Evolutionary conservation across 2,888 invertebrate species (phyloP), one percentile per base, ranked within the genome.

Genomic region (Crepidodera aurea): DNA sequence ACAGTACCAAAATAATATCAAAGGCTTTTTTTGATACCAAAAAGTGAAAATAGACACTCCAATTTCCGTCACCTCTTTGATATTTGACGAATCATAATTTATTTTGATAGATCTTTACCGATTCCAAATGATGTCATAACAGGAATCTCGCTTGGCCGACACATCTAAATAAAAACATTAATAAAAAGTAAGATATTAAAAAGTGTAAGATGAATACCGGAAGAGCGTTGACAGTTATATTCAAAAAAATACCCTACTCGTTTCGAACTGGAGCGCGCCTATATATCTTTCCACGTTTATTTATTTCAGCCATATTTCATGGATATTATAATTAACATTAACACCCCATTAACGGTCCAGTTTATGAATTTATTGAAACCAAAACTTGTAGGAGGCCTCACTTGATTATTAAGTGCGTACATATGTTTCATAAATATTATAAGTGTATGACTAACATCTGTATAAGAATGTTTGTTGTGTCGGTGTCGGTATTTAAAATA

Each of bases 191-290:
- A 53, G 46, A 68, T 69, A 70, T 70, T 69, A 70, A 71, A 71
- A 69, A 65, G 46, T 65, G 66, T 64, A 70, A 69, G 68, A 70
- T 58, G 68, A 66, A 66, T 67, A 69, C 70, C 66, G 70, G 71
- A 72, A 70, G 66, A 62, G 59, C 62, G 61, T 50, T 56, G 68
- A 69, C 68, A 71, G 68, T 63, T 66, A 68, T 65, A 67, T 67
- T 69, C 66, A 62, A 69, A 67, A 69, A 71, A 58, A 64, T 58
- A 56, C 54, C 51, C 67, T 59, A 56, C 64, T 51, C 46, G 54
- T 55, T 61, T 58, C 39, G 48, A 63, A 61, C 51, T 59, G 50
- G 56, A 61, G 57, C 54, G 54, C 18, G 40, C 59, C 53, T 25
- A 48, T 66, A 61, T 66, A 64, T 61, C 63, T 64, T 40, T 64